A percentile compares a stretch with the other conserved stretches of the same genome.
These are phyloP conservation scores for Ectemnius cavifrons DNA, from an alignment of 2,888 invertebrate genomes.

Conservation along the genomic window DNA sequence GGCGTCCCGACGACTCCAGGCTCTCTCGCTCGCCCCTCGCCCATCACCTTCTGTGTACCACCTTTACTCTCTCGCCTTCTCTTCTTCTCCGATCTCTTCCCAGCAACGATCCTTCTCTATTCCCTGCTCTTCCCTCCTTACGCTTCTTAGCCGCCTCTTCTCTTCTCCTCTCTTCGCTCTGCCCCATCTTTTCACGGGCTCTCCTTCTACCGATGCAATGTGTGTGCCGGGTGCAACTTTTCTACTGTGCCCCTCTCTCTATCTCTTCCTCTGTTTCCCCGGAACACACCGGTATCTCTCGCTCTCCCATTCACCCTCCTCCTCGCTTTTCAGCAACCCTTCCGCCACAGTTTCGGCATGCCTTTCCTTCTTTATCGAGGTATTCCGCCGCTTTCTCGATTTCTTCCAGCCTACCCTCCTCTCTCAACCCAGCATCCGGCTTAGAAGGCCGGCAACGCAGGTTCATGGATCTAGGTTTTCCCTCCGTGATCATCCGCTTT, in stretches of 20 bases:
- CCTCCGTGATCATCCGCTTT: constrained; percentile 9
- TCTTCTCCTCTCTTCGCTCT: constrained; percentile 19
- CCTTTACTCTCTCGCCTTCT: constrained; percentile 34
- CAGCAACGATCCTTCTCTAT: constrained; percentile 61
- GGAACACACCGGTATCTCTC: neutral
- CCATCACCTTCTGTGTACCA: constrained; percentile 40
- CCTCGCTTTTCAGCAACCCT: neutral
- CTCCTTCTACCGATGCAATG: constrained; percentile 56
- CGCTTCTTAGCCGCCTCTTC: constrained; percentile 39
- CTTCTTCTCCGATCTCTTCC: constrained; percentile 41
- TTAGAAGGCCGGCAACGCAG: neutral
- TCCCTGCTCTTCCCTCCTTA: constrained; percentile 51
- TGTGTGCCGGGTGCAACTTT: constrained; percentile 78
- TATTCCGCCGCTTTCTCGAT: constrained; percentile 7
- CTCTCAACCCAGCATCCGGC: neutral
- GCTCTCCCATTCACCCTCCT: constrained; percentile 1
- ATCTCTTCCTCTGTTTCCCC: neutral
- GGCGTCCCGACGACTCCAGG: constrained; percentile 77
- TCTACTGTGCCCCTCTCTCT: constrained; percentile 57
- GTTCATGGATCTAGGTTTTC: neutral
- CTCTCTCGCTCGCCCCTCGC: constrained; percentile 54
- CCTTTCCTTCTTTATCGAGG: constrained; percentile 1
- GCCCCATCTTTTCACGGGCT: constrained; percentile 5
- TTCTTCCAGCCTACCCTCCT: constrained; percentile 4
- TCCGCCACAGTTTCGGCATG: neutral